Evolutionary conservation across 2,797 vertebrate genomes (phyloP).

Genomic region (Microctenopoma steveboyesi): DNA sequence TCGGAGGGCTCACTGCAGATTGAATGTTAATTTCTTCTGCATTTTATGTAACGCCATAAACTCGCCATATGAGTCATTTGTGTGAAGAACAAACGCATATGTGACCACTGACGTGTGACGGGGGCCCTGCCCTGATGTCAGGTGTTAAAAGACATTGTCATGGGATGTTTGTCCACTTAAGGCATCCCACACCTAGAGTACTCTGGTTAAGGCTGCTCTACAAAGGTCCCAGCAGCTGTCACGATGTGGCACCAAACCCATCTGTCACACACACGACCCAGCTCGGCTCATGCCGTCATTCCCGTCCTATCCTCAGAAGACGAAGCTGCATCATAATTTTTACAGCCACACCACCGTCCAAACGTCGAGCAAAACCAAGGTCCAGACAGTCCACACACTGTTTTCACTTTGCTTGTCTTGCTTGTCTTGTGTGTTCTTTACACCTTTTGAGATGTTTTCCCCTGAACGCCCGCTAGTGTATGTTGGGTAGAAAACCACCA

Average conservation of each 20-base stretch:
- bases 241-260: slow-evolving; percentile 39
- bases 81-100: slow-evolving; percentile 9
- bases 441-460: neutral
- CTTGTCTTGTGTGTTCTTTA: neutral
- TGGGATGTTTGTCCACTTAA: slow-evolving; percentile 58
- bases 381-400: too few relatives aligned
- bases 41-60: slow-evolving; percentile 38
- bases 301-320: slow-evolving; percentile 27
- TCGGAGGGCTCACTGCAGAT: neutral
- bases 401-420: too few relatives aligned
- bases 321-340: too few relatives aligned
- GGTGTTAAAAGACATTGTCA: slow-evolving; percentile 53
- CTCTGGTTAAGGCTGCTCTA: slow-evolving; percentile 57
- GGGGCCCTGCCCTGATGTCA: slow-evolving; percentile 50
- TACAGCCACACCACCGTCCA: too few relatives aligned
- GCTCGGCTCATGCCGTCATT: slow-evolving; percentile 4
- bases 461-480: neutral
- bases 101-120: slow-evolving; percentile 15
- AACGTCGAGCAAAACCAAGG: too few relatives aligned
- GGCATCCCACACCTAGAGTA: slow-evolving; percentile 43
- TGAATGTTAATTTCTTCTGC: slow-evolving; percentile 9
- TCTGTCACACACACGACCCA: slow-evolving; percentile 45
- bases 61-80: slow-evolving; percentile 22
- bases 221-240: slow-evolving; percentile 57
- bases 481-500: slow-evolving; percentile 5